Percentiles rank a stretch among this genome's conserved stretches.
These are phyloP conservation scores for Casuarius casuarius DNA, from an alignment of 2,113 vertebrate genomes.

Conservation along the genomic window DNA sequence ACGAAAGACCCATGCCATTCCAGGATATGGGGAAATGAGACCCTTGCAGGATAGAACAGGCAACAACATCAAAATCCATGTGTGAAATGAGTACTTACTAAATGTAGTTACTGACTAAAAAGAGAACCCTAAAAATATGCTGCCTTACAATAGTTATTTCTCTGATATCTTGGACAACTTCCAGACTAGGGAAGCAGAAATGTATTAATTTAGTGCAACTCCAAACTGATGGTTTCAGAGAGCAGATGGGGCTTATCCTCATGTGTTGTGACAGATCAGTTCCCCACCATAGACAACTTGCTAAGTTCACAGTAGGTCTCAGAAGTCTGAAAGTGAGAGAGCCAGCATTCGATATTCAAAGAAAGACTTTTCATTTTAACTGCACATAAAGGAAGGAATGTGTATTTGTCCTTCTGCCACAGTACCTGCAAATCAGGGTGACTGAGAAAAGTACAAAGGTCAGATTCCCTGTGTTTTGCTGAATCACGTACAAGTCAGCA, in stretches of 20 bases:
- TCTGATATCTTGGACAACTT: not conserved
- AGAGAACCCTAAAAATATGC: not conserved
- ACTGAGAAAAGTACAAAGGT: not conserved
- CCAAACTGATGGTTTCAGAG: not conserved
- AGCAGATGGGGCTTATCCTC: conserved; percentile 33
- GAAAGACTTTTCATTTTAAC: not conserved
- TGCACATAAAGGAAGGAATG: not conserved
- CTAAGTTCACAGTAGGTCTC: conserved; percentile 46
- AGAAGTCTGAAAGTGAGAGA: conserved; percentile 18
- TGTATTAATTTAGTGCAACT: not conserved
- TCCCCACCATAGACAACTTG: conserved; percentile 34
- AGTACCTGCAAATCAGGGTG: conserved; percentile 19
- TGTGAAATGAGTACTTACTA: not conserved
- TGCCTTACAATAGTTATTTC: not conserved
- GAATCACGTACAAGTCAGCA: conserved; percentile 20
- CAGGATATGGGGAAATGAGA: not conserved
- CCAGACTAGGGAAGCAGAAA: not conserved
- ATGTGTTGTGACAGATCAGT: conserved; percentile 26
- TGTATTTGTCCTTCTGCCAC: not conserved
- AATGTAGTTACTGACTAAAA: not conserved
- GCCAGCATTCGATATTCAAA: conserved; percentile 16
- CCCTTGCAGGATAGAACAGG: not conserved
- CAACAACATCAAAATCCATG: fast-evolving
- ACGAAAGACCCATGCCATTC: not conserved
- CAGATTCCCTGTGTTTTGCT: conserved; percentile 1